Evolutionary conservation across 2,797 vertebrate species (phyloP).

Genomic region (Hippocampus kuda): DNA sequence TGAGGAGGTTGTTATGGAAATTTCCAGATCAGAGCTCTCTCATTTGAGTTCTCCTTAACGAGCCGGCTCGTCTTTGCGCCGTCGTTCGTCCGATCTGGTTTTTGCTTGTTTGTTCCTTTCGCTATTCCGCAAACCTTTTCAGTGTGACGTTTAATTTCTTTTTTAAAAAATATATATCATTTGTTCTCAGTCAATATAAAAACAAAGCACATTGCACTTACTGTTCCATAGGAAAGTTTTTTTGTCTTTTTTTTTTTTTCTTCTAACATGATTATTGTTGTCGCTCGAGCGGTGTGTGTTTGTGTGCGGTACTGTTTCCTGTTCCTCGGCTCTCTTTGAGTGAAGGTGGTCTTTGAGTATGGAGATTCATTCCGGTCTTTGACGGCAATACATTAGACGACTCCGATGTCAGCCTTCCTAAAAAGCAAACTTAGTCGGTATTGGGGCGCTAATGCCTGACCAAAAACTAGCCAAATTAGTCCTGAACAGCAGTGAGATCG

Average conservation of each 20-base stretch:
- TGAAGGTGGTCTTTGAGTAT: constrained; percentile 53
- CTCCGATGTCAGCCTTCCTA: constrained; percentile 22
- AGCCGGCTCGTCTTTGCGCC: constrained; percentile 39
- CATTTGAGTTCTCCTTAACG: constrained; percentile 47
- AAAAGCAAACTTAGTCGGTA: constrained; percentile 39
- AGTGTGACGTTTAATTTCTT: constrained; percentile 78
- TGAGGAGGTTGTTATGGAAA: constrained; percentile 67
- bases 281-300: constrained; percentile 70
- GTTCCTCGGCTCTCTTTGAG: constrained; percentile 62
- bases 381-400: constrained; percentile 38
- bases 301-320: constrained; percentile 65
- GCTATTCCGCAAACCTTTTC: constrained; percentile 72
- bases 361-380: constrained; percentile 42
- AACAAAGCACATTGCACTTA: constrained; percentile 84
- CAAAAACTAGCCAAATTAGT: constrained; percentile 38
- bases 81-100: constrained; percentile 4
- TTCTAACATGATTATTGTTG: constrained; percentile 68
- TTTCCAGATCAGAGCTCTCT: constrained; percentile 69
- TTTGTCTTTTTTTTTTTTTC: constrained; percentile 73
- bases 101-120: constrained; percentile 65
- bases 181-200: constrained; percentile 84
- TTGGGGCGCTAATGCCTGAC: constrained; percentile 35
- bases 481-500: constrained; percentile 37
- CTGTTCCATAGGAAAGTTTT: constrained; percentile 82
- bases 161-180: constrained; percentile 84